A percentile compares a stretch with the other conserved stretches of the same genome.
These are phyloP conservation scores for Nycticorax nycticorax DNA, from an alignment of 2,113 vertebrate genomes.

Conservation along the genomic window DNA sequence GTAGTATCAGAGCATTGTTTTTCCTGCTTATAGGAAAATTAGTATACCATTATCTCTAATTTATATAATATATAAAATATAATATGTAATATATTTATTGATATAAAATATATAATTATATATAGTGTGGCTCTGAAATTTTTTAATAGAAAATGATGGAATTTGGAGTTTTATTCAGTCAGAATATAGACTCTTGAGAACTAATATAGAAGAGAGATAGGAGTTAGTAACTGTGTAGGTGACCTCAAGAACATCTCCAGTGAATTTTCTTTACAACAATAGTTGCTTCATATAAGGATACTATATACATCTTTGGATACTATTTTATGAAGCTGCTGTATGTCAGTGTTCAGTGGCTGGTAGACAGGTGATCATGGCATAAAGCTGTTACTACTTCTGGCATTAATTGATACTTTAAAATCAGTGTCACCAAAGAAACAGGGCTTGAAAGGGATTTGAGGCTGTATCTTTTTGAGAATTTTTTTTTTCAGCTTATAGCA, in stretches of 20 bases:
- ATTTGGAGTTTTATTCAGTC: neutral
- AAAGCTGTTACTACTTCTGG: neutral
- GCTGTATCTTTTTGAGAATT: neutral
- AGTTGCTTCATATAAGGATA: neutral
- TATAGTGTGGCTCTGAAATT: neutral
- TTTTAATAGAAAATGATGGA: neutral
- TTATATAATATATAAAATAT: neutral
- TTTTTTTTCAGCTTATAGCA: neutral
- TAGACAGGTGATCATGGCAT: neutral
- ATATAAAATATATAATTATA: neutral
- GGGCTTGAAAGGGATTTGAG: neutral
- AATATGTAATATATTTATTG: neutral
- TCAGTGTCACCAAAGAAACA: neutral
- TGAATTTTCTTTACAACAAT: neutral
- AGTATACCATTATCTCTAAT: neutral
- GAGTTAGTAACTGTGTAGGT: neutral
- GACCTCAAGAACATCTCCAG: neutral
- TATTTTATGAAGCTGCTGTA: neutral
- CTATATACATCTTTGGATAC: neutral
- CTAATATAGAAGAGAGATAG: neutral
- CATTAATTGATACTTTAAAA: neutral
- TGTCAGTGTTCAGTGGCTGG: neutral
- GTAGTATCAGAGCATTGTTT: neutral
- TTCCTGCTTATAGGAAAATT: neutral
- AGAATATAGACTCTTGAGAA: neutral